Base-by-base conservation (phyloP, 2,888 invertebrate species). In the Volucella bombylans region DNA sequence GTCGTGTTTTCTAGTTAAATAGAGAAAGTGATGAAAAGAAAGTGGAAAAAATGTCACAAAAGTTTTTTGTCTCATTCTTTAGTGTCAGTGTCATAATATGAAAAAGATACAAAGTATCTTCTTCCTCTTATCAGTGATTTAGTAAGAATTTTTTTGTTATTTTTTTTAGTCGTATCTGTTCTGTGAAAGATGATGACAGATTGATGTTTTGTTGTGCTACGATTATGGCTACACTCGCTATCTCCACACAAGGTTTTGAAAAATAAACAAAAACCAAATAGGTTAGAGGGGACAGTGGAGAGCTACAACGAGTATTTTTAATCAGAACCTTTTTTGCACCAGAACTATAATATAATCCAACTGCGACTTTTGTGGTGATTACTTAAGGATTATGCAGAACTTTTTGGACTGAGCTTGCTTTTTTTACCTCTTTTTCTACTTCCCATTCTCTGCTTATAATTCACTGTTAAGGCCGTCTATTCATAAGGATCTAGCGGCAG, bases 301-400 rank as follows among this genome's bases (percentile, higher is more conserved):
- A 12, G 39, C 12, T 14, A 52, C 15, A n/a, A n/a, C n/a, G n/a
- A n/a, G n/a, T n/a, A 23, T 52, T 67, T 59, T 65, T 59, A 59
- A 74, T 67, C 59, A 61, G 52, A 59, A 59, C 6, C 38, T 31
- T 41, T 43, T 11, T 12, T 6, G 9, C 31, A 50, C 10, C 41
- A 38, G 55, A 69, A 64, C 64, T 49, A 47, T 31, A 47, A 71
- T 69, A 23, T 31, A 47, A 71, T 69, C 38, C 67, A 72, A 72
- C 65, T 71, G 59, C 67, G 77, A 73, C 64, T 69, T 77, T 64
- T 72, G 67, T 73, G 55, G 67, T 67, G 82, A 78, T 64, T 73
- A 78, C 61, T 73, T 55, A 72, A 73, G 72, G 68, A 78, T 73
- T 82, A 77, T 77, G 82, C 59, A 82, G 67, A 82, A 72, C 59